Evolutionary conservation across 2,888 invertebrate genomes (phyloP), one percentile per base, ranked within the genome.

Genomic region (Agriopis leucophaearia): DNA sequence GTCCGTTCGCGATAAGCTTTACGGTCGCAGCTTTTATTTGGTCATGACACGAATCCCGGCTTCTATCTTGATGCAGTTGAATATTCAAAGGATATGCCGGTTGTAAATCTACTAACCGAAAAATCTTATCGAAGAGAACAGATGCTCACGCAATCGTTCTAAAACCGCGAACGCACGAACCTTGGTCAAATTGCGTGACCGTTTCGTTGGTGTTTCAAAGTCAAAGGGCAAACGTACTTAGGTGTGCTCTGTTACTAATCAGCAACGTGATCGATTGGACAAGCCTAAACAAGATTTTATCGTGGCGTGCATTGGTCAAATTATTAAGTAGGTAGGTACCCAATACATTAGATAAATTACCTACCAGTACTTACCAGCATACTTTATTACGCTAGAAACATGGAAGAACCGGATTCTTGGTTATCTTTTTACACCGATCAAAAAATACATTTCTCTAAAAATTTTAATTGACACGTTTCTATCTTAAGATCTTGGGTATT

Each of bases 1-100:
- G 81, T 77, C 84, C 83, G 81, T 85, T 81, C 82, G 76, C 81
- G 90, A 92, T 91, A 91, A 90, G 81, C 83, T 91, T 89, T 88
- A 90, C 84, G 72, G 84, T 81, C 78, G 69, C 72, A 74, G 81
- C 81, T 86, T 91, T 91, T 91, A 91, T 92, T 90, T 87, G 84
- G 74, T 79, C 84, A 85, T 87, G 89, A 85, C 91, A 91, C 88
- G 90, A 88, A 88, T 84, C 81, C 76, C 74, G 74, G 78, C 78
- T 81, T 78, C 75, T 82, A 87, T 87, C 86, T 87, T 79, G 64
- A 69, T 64, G 75, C 75, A 81, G 80, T 85, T 85, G 81, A 87
- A 83, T 78, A 80, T 81, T 81, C 78, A 72, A 75, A 76, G 74
- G 73, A 73, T 72, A 74, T 72, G 70, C 69, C 66, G 65, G 56